Evolutionary conservation across 2,113 vertebrate species (phyloP).

Genomic region (Sinosuthora webbiana): DNA sequence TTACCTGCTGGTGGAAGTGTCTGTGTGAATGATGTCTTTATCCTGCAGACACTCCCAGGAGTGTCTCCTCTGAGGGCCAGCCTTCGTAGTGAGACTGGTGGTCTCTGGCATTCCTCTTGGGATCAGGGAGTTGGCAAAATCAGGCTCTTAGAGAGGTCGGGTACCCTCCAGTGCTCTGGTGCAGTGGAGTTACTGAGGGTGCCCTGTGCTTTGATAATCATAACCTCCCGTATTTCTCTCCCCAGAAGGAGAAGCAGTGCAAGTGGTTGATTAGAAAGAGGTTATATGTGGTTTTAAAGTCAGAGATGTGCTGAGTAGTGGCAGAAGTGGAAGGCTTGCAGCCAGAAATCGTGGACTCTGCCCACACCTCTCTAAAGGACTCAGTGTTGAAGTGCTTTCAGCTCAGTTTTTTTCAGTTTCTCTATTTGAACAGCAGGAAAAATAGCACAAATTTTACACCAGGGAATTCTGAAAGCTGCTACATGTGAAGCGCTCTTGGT

Average conservation of each 20-base stretch:
- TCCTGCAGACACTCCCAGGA: neutral
- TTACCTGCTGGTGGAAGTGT: neutral
- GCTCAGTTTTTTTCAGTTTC: neutral
- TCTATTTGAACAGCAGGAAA: neutral
- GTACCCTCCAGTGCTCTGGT: neutral
- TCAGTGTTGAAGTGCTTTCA: neutral
- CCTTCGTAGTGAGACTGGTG: rapidly evolving
- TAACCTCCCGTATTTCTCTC: neutral
- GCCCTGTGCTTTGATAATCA: neutral
- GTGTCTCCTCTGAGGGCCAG: neutral
- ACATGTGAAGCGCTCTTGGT: neutral
- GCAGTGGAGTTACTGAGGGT: neutral
- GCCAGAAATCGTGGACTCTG: neutral
- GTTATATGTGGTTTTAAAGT: neutral
- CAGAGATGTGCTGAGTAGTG: neutral
- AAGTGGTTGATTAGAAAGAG: neutral
- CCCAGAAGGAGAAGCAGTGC: neutral
- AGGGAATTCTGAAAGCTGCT: neutral
- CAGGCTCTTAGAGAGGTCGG: rapidly evolving
- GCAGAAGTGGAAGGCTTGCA: neutral
- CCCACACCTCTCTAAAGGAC: neutral
- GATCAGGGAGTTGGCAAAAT: neutral
- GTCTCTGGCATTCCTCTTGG: neutral
- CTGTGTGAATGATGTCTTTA: neutral
- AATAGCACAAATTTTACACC: neutral